These are phyloP conservation scores for Eleginops maclovinus DNA, from an alignment of 2,113 vertebrate genomes.

Conservation along the genomic window DNA sequence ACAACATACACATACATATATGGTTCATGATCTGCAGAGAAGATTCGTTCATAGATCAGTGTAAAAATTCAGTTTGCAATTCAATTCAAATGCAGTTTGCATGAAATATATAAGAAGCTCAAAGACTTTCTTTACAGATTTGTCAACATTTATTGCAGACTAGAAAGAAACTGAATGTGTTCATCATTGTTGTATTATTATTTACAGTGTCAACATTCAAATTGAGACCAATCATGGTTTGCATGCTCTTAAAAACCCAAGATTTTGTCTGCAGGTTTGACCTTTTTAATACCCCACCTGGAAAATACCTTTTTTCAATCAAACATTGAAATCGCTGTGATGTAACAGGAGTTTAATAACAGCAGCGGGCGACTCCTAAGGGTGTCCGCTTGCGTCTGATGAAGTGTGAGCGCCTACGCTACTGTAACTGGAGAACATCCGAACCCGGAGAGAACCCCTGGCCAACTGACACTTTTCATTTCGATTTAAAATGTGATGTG, in stretches of 20 bases:
- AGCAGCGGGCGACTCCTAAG: constrained; percentile 25
- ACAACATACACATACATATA: no score
- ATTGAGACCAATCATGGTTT: neutral
- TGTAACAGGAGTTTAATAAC: constrained; percentile 20
- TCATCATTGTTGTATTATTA: neutral
- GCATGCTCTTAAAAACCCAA: neutral
- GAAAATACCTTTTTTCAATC: neutral
- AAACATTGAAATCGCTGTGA: constrained; percentile 27
- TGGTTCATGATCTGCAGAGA: neutral
- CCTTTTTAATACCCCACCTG: neutral
- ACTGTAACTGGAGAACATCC: constrained; percentile 30
- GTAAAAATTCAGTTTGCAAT: neutral
- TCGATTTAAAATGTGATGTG: constrained; percentile 9
- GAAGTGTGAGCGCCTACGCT: constrained; percentile 29
- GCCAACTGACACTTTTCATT: constrained; percentile 8
- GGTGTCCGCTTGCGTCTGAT: constrained; percentile 8
- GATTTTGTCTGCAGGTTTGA: constrained; percentile 21
- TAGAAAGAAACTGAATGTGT: neutral
- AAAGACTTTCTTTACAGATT: constrained; percentile 3
- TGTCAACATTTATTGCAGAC: neutral
- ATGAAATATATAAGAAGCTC: neutral
- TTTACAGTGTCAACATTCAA: neutral
- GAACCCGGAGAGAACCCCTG: constrained; percentile 2
- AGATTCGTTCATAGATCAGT: neutral
- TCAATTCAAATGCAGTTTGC: constrained; percentile 3